Percentiles rank a stretch among this genome's conserved stretches.
phyloP scores from a whole-genome alignment of 2,797 vertebrate genomes.

The Micropoecilia bifurca region DNA sequence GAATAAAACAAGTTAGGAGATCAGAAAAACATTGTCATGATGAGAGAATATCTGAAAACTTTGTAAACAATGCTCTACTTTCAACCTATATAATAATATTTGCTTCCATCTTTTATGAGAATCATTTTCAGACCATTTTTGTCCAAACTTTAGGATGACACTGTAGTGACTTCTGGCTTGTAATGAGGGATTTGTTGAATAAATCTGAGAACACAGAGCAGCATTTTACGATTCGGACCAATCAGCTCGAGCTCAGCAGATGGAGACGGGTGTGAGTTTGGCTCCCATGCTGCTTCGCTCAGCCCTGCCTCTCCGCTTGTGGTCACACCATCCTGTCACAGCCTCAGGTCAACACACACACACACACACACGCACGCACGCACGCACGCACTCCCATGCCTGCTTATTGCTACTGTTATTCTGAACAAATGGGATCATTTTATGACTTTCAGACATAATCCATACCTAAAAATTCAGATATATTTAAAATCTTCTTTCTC shows the following conservation, averaged over 20 bases:
- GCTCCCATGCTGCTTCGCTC: slow-evolving; percentile 29
- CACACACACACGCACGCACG: slow-evolving; percentile 17
- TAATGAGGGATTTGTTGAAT: not conserved
- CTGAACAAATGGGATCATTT: not conserved
- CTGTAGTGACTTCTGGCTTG: not conserved
- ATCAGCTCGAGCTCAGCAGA: slow-evolving; percentile 35
- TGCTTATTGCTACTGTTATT: not conserved
- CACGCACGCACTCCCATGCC: not conserved
- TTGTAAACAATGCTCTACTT: too few relatives aligned
- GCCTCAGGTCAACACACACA: slow-evolving; percentile 15
- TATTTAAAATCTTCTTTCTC: not conserved
- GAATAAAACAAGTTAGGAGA: too few relatives aligned
- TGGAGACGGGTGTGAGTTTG: slow-evolving; percentile 14
- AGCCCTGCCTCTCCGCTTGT: slow-evolving; percentile 14
- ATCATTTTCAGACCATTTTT: not conserved
- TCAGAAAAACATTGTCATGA: too few relatives aligned
- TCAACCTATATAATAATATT: too few relatives aligned
- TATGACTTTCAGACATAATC: not conserved
- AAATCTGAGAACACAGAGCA: not conserved
- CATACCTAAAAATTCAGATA: not conserved
- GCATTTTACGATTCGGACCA: not conserved
- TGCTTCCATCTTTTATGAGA: not conserved
- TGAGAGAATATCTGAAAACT: too few relatives aligned
- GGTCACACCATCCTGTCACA: slow-evolving; percentile 63
- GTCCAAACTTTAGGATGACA: not conserved